A percentile compares a stretch with the other conserved stretches of the same genome.
Evolutionary conservation across 2,113 vertebrate genomes (phyloP).

Genomic region (Lanius collurio): DNA sequence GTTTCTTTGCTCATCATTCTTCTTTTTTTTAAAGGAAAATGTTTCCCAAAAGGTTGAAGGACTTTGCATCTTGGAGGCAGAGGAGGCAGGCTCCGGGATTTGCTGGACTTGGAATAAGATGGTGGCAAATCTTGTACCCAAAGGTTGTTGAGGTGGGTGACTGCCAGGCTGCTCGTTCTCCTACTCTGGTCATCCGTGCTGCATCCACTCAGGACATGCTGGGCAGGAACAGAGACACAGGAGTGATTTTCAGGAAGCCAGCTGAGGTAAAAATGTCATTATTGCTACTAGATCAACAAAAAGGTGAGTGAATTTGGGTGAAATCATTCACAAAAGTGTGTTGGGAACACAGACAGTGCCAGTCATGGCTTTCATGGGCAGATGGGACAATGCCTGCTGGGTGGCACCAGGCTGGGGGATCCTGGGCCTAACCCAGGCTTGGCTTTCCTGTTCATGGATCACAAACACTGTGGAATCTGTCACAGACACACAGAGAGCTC

Average conservation of each 20-base stretch:
- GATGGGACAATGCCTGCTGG: background rate
- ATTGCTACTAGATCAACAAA: background rate
- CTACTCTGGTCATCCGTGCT: background rate
- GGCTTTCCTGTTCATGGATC: background rate
- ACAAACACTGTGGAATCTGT: accelerated
- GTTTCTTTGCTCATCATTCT: background rate
- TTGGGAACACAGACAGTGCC: background rate
- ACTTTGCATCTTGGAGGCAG: background rate
- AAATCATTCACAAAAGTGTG: background rate
- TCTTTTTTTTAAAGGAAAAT: background rate
- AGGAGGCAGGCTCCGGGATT: background rate
- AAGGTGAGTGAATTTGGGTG: background rate
- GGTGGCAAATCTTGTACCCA: background rate
- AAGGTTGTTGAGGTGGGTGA: background rate
- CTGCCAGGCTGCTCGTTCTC: conserved; percentile 14
- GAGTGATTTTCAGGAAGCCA: background rate
- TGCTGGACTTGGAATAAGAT: background rate
- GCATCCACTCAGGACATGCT: conserved; percentile 70
- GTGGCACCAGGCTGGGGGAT: background rate
- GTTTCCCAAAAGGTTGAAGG: background rate
- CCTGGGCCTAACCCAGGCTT: background rate
- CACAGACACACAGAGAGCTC: background rate
- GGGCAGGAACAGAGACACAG: background rate
- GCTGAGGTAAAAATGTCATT: background rate
- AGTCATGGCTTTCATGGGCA: background rate